A percentile compares a stretch with the other conserved stretches of the same genome.
phyloP scores from a whole-genome alignment of 2,888 invertebrate species.

The Nezara viridula region DNA sequence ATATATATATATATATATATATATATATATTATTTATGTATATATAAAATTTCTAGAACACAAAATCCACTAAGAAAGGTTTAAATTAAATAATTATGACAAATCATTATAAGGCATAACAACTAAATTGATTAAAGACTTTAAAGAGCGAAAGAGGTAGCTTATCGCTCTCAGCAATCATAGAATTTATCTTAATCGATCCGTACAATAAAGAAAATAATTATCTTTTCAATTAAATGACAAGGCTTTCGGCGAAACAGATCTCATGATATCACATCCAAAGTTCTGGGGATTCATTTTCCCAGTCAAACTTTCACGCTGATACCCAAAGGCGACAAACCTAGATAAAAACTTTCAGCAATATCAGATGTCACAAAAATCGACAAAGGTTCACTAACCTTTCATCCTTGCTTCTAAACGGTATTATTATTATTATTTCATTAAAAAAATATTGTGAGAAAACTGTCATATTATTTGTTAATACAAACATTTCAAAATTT shows the following conservation, averaged over 20 bases:
- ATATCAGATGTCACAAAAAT: neutral
- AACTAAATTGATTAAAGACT: neutral
- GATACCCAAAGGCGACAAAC: neutral
- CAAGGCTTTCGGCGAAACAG: neutral
- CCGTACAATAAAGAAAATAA: neutral
- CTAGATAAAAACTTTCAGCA: neutral
- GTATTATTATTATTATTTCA: neutral
- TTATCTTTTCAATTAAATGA: slow-evolving; percentile 9
- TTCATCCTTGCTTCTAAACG: neutral
- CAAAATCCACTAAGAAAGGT: too few species aligned
- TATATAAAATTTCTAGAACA: too few species aligned
- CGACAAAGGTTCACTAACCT: neutral
- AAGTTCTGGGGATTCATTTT: neutral
- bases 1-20: too few species aligned
- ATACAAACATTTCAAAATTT: too few species aligned
- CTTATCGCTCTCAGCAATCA: neutral
- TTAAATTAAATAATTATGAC: too few species aligned
- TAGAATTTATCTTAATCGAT: neutral
- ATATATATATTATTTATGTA: too few species aligned
- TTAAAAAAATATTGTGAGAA: too few species aligned
- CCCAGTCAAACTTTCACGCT: neutral
- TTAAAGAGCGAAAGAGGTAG: neutral
- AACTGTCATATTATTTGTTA: too few species aligned
- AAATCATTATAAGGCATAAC: too few species aligned
- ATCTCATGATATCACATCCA: neutral